phyloP scores from a whole-genome alignment of 2,888 invertebrate genomes.

The Pristionchus entomophagus region DNA sequence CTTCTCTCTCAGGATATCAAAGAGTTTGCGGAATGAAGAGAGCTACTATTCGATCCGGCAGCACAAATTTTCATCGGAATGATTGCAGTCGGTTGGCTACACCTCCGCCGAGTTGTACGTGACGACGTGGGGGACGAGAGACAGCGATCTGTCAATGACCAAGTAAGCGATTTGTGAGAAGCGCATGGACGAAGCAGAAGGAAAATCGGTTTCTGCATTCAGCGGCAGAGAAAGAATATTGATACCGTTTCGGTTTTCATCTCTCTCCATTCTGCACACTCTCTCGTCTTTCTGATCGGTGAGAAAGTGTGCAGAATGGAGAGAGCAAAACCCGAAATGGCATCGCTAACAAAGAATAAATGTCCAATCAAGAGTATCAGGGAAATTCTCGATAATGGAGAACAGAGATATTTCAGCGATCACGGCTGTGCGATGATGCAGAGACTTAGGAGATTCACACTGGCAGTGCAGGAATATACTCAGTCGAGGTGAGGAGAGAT shows the following conservation, averaged over 20 bases:
- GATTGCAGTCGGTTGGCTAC: constrained; percentile 53
- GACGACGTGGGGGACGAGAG: constrained; percentile 63
- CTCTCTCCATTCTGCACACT: no score
- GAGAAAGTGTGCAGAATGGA: no score
- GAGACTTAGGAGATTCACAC: constrained; percentile 59
- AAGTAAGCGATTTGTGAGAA: background rate
- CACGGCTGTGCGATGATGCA: constrained; percentile 61
- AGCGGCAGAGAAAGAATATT: no score
- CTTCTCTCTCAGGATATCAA: no score
- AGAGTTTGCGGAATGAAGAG: no score
- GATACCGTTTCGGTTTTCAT: no score
- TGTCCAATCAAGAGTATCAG: no score
- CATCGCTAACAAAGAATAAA: background rate
- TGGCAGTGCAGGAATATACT: constrained; percentile 66
- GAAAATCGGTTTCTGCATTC: no score
- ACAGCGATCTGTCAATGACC: constrained; percentile 31
- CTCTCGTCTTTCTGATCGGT: no score
- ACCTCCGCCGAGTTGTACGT: constrained; percentile 59
- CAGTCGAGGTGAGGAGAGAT: constrained; percentile 52
- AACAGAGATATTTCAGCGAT: constrained; percentile 48
- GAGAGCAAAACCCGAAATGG: no score
- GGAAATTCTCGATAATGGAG: no score
- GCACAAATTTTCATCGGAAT: background rate
- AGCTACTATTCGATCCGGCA: no score
- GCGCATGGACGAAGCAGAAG: background rate